Evolutionary conservation across 2,888 invertebrate species (phyloP), one percentile per base, ranked within the genome.

Genomic region (Pseudococcus viburni): DNA sequence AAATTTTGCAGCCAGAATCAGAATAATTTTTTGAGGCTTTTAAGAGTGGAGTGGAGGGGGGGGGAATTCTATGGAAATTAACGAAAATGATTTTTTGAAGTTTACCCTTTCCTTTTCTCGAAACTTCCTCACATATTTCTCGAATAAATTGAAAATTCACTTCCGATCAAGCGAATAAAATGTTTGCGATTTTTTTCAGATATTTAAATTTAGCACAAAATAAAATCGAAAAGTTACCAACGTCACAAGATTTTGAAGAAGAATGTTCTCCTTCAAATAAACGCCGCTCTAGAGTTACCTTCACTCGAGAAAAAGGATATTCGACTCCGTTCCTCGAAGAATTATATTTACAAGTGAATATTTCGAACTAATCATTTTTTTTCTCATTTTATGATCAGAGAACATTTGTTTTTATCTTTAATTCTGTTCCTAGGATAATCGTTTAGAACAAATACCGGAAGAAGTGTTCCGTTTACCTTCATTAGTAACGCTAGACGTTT

Each of bases 201-300:
- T 95, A 96, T 91, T 92, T 98, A 42, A 98, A 98, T 92, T 94
- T 96, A 86, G 96, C 97, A 0, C 97, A 97, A 91, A 98, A 98
- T 91, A 97, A 96, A 92, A 93, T 97, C 85, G 96, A 96, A 90
- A 94, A 94, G 77, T 92, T 98, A 0, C 95, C 96, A 0, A 91
- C 93, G 0, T 92, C 92, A 0, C 91, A 92, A 46, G 90, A 91
- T 85, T 90, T 90, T 85, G 84, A 89, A 87, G 90, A 90, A 73
- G 90, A 91, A 89, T 91, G 92, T 22, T 90, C 90, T 73, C 91
- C 92, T 89, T 90, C 91, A 89, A 90, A 90, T 89, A 89, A 91
- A 89, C 89, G 89, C 85, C 89, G 90, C 84, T 89, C 89, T 12
- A 89, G 88, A 88, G 12, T 87, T 26, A 88, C 80, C 26, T 88